Conservation (phyloP, 2,888 invertebrate species). For the Nematopogon swammerdamellus region DNA sequence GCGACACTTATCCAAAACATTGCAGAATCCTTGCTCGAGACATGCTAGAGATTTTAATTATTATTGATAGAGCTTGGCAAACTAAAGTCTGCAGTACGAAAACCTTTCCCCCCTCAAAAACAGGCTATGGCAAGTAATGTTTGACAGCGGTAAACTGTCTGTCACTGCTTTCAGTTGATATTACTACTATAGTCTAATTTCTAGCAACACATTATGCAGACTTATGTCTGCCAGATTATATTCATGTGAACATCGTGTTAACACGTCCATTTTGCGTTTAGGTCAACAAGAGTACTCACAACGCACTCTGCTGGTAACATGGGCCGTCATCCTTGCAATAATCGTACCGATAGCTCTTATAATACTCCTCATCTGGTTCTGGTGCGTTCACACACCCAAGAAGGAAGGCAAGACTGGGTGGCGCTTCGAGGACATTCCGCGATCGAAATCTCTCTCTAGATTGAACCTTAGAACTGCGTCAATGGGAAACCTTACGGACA, state of each 20-base stretch:
- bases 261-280: conserved; percentile 25
- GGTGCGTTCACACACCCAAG: conserved; percentile 56
- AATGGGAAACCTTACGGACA: conserved; percentile 53
- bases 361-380: conserved; percentile 61
- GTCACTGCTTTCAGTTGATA: too few relatives aligned
- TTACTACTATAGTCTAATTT: too few relatives aligned
- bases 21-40: too few relatives aligned
- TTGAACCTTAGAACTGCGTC: conserved; percentile 52
- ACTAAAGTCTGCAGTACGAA: neutral
- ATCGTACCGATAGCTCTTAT: conserved; percentile 65
- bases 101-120: too few relatives aligned
- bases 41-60: conserved; percentile 2
- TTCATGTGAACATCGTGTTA: too few relatives aligned
- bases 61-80: conserved; percentile 1
- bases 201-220: too few relatives aligned
- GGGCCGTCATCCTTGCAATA: conserved; percentile 69
- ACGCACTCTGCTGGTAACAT: conserved; percentile 69
- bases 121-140: too few relatives aligned
- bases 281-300: conserved; percentile 68
- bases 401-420: conserved; percentile 57
- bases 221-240: too few relatives aligned
- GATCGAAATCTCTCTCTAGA: conserved; percentile 58
- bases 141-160: too few relatives aligned
- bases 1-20: too few relatives aligned
- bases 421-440: conserved; percentile 52